These are phyloP conservation scores for Agrotis exclamationis DNA, from an alignment of 2,888 invertebrate species.

Conservation along the genomic window DNA sequence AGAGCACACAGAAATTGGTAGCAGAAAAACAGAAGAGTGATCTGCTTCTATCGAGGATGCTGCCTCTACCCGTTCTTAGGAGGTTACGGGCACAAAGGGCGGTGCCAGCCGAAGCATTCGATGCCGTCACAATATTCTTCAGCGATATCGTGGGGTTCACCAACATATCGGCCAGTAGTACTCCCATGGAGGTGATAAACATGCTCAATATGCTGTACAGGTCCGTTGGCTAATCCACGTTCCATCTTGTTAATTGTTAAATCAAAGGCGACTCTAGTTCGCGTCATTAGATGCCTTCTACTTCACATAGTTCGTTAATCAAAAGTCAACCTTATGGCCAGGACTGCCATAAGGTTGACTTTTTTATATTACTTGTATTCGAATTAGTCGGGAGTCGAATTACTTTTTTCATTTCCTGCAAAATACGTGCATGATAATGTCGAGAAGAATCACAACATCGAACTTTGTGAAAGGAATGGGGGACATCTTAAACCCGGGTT, in stretches of 20 bases:
- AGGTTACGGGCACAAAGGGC: slow-evolving; percentile 89
- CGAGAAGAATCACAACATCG: too few species aligned
- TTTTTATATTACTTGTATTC: too few species aligned
- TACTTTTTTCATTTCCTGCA: too few species aligned
- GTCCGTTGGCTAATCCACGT: slow-evolving; percentile 68
- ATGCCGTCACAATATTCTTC: slow-evolving; percentile 93
- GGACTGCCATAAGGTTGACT: too few species aligned
- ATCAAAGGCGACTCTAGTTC: slow-evolving; percentile 8
- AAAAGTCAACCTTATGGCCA: background rate
- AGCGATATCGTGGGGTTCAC: slow-evolving; percentile 94
- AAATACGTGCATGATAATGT: too few species aligned
- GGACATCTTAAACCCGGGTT: too few species aligned
- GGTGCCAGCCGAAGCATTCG: slow-evolving; percentile 93
- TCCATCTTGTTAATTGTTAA: slow-evolving; percentile 41
- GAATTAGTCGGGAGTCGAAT: too few species aligned
- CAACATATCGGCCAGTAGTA: slow-evolving; percentile 91
- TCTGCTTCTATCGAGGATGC: slow-evolving; percentile 90
- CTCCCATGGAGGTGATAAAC: slow-evolving; percentile 92
- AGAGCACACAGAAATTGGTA: slow-evolving; percentile 87
- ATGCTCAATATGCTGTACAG: slow-evolving; percentile 94
- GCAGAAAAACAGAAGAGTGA: slow-evolving; percentile 92
- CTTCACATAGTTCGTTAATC: background rate
- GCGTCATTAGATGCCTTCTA: too few species aligned
- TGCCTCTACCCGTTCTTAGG: slow-evolving; percentile 89
- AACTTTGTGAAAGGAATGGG: too few species aligned